phyloP scores from a whole-genome alignment of 2,888 invertebrate genomes.

The Torymus tubicola region DNA sequence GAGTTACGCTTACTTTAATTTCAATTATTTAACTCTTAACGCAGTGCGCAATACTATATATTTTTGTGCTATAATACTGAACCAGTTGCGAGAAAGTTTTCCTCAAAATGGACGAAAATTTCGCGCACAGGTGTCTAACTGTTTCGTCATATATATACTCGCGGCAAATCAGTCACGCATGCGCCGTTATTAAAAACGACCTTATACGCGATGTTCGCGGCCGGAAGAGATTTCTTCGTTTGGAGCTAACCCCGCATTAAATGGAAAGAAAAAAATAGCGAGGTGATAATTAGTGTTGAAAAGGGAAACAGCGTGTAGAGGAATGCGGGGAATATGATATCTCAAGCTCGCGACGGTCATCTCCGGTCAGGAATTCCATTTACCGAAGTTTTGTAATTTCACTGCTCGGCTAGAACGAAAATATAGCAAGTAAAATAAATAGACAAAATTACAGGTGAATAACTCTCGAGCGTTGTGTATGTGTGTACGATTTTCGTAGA shows the following conservation, averaged over 20 bases:
- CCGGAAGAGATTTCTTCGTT: constrained; percentile 45
- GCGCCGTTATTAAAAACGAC: constrained; percentile 37
- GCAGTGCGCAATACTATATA: background rate
- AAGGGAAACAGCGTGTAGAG: constrained; percentile 19
- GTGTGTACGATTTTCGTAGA: too few relatives aligned
- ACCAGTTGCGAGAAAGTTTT: constrained; percentile 10
- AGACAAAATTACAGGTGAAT: too few relatives aligned
- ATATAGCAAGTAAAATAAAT: too few relatives aligned
- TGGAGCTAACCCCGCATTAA: background rate
- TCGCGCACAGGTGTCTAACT: background rate
- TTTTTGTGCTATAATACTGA: background rate
- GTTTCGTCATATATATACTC: constrained; percentile 15
- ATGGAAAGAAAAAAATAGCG: background rate
- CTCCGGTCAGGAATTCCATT: too few relatives aligned
- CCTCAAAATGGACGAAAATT: background rate
- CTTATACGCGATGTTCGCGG: constrained; percentile 18
- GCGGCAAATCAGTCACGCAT: background rate
- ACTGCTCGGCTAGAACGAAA: too few relatives aligned
- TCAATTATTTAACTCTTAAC: too few relatives aligned
- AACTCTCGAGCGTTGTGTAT: too few relatives aligned
- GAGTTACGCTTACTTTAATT: too few relatives aligned
- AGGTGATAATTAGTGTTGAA: constrained; percentile 38
- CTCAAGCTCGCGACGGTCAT: background rate
- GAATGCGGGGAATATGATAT: constrained; percentile 6
- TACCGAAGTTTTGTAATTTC: too few relatives aligned